Base-by-base conservation (phyloP, 2,888 invertebrate species). In the Drosophila nigricruria region DNA sequence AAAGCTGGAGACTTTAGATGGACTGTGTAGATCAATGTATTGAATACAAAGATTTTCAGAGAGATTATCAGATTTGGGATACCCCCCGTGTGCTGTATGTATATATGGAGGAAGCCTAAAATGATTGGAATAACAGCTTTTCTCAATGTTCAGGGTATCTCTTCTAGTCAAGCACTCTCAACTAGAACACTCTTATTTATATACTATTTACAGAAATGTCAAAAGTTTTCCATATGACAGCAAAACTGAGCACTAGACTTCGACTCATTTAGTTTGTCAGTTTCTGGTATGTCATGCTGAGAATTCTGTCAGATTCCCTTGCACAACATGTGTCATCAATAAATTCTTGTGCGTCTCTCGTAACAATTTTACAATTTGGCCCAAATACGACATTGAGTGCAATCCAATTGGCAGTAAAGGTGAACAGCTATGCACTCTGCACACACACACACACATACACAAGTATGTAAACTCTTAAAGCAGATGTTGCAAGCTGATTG, bases 241-340 rank as follows among this genome's bases (percentile, higher is more conserved):
- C 12, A 14, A 8, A 50, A 34, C 25, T n/a, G 27, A 23, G 52
- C 52, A 23, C 4, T 23, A 12, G 20, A 52, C 23, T 25, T 10
- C 5, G 5, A 53, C 36, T 38, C 38, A 38, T 27, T 38, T 38
- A 32, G 30, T 8, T 14, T 32, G 49, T 27, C 38, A 53, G 25
- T 3, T 6, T 20, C 2, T 8, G n/a, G n/a, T n/a, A 38, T 53
- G 36, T 53, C 36, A 12, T 25, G 36, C 25, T 36, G 36, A 25
- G 52, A 10, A 23, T 36, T 34, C 25, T 6, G 38, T 18, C 25
- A 27, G 47, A 47, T 27, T 25, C n/a, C 27, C n/a, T n/a, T 23
- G 47, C 47, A 18, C 12, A 18, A 25, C 18, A 53, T n/a, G 36
- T 25, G 53, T 27, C 53, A 27, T 27, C 25, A 53, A 53, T 38